Percentiles rank a stretch among this genome's conserved stretches.
Evolutionary conservation across 2,888 invertebrate genomes (phyloP).

Genomic region (Willowsia nigromaculata): DNA sequence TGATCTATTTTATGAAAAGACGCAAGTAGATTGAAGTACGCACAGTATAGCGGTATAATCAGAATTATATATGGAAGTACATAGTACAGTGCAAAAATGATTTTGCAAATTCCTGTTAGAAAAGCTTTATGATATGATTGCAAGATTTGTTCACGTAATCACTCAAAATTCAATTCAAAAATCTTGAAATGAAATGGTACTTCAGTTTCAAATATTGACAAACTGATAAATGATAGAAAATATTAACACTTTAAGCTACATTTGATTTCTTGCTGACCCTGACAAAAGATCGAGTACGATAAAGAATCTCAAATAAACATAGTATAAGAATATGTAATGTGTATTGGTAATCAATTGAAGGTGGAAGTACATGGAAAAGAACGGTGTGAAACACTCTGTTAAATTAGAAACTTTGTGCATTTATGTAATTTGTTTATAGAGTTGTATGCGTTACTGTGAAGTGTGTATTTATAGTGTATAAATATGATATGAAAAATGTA

Average conservation of each 20-base stretch:
- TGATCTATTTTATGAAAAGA: not conserved
- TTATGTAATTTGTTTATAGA: no score
- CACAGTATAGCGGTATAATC: no score
- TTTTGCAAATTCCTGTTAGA: not conserved
- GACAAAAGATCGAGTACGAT: not conserved
- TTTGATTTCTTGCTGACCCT: not conserved
- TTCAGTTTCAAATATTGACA: not conserved
- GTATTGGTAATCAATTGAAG: not conserved
- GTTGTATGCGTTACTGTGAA: no score
- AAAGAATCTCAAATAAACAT: constrained; percentile 2
- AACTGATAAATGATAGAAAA: not conserved
- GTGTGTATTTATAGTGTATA: not conserved
- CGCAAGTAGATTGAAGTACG: not conserved
- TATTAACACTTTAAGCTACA: not conserved
- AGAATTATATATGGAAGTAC: not conserved
- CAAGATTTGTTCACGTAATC: not conserved
- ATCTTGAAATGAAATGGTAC: not conserved
- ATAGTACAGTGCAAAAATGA: not conserved
- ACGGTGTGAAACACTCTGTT: constrained; percentile 21
- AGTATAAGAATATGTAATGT: not conserved
- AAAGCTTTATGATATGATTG: not conserved
- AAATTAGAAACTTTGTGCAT: not conserved
- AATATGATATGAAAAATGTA: not conserved
- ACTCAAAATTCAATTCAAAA: not conserved
- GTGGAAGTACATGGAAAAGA: not conserved